A percentile compares a stretch with the other conserved stretches of the same genome.
Conservation (phyloP, 2,797 vertebrate genomes). For the Anisognathus igniventris region DNA sequence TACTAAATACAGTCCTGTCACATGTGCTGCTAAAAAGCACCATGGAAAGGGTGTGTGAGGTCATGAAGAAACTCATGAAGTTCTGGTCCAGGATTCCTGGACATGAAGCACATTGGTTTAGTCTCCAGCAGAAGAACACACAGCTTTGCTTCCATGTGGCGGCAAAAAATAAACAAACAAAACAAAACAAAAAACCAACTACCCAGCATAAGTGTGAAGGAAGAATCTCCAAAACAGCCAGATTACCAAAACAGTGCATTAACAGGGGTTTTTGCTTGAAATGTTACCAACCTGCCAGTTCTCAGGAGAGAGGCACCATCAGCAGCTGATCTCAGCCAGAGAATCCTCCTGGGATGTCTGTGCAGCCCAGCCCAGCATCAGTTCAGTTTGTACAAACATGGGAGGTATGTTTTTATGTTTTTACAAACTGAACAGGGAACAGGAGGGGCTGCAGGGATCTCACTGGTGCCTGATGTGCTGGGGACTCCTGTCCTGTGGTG, state of each 20-base stretch:
- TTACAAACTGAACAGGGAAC: rapidly evolving
- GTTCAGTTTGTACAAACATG: not conserved
- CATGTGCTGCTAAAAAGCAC: not conserved
- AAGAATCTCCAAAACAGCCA: not conserved
- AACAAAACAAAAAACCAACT: not conserved
- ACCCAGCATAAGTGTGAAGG: not conserved
- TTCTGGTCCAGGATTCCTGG: not conserved
- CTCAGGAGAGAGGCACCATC: not conserved
- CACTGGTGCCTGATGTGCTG: not conserved
- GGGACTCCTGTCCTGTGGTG: not conserved
- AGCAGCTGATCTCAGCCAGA: not conserved
- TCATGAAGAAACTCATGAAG: not conserved
- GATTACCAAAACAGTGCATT: not conserved
- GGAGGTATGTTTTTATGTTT: not conserved
- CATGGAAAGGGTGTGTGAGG: not conserved
- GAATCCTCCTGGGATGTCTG: not conserved
- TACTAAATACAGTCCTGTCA: not conserved
- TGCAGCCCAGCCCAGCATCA: not conserved
- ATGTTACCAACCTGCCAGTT: not conserved
- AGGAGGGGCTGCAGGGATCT: not conserved
- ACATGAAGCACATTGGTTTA: rapidly evolving
- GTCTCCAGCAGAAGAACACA: not conserved
- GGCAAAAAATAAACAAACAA: not conserved
- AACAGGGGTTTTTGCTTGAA: not conserved
- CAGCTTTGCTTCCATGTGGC: not conserved